Percentiles rank a stretch among this genome's conserved stretches.
Conservation (phyloP, 2,797 vertebrate species). For the Macrochelys suwanniensis region DNA sequence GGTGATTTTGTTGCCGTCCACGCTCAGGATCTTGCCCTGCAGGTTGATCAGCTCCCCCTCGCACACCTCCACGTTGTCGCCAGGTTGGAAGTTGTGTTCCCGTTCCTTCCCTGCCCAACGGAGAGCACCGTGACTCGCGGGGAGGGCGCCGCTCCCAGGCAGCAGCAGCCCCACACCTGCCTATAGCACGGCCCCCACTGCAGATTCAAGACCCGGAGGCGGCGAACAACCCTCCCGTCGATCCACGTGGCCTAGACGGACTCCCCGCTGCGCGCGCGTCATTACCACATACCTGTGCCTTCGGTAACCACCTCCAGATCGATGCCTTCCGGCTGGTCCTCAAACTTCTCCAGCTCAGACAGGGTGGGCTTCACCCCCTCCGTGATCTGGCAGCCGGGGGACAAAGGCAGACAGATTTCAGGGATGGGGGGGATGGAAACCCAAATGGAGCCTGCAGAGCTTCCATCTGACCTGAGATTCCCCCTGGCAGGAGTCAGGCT, state of each 20-base stretch:
- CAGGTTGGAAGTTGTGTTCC: constrained; percentile 95
- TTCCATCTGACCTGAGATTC: not conserved
- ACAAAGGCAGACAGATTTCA: not conserved
- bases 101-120: constrained; percentile 89
- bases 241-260: not conserved
- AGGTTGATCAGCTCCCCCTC: constrained; percentile 97
- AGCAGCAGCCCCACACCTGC: not conserved
- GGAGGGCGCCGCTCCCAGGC: not conserved
- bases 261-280: not conserved
- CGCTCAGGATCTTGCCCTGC: constrained; percentile 96
- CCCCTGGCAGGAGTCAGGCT: not conserved
- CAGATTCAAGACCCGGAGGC: not conserved
- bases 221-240: not conserved
- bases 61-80: constrained; percentile 97
- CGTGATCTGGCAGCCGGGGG: constrained; percentile 85
- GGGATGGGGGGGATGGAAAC: not conserved
- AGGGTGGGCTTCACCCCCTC: constrained; percentile 96
- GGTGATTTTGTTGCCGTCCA: constrained; percentile 97
- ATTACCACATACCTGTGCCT: constrained; percentile 84
- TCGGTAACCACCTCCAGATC: constrained; percentile 97
- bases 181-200: too few species aligned
- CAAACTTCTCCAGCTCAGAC: constrained; percentile 96
- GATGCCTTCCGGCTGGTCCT: constrained; percentile 96
- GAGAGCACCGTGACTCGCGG: not conserved
- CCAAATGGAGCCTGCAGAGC: not conserved